Conservation (phyloP, 2,113 vertebrate genomes). For the Anseranas semipalmata region DNA sequence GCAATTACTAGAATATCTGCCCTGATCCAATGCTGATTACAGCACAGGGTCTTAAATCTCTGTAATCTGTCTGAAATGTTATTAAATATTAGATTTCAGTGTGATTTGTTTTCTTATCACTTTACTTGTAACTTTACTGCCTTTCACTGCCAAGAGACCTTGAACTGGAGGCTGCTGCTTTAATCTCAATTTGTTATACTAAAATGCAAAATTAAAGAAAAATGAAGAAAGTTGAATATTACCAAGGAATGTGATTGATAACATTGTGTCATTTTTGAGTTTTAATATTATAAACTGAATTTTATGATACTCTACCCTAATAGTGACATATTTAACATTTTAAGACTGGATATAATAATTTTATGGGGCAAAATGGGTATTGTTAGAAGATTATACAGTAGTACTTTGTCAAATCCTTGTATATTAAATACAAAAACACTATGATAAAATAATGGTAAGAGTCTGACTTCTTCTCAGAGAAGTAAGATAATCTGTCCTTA, state of each 20-base stretch:
- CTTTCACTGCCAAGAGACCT: slow-evolving; percentile 51
- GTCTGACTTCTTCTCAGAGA: background rate
- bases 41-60: slow-evolving; percentile 34
- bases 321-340: slow-evolving; percentile 78
- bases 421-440: slow-evolving; percentile 74
- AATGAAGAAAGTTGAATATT: slow-evolving; percentile 62
- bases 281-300: slow-evolving; percentile 77
- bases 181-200: slow-evolving; percentile 64
- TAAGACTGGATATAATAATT: slow-evolving; percentile 77
- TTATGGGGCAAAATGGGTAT: slow-evolving; percentile 76
- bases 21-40: slow-evolving; percentile 13
- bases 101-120: slow-evolving; percentile 56
- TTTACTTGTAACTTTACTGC: slow-evolving; percentile 16
- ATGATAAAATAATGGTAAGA: slow-evolving; percentile 62
- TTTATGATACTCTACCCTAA: slow-evolving; percentile 64
- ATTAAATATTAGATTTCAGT: slow-evolving; percentile 39
- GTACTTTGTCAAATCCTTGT: slow-evolving; percentile 76
- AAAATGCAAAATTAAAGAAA: slow-evolving; percentile 77
- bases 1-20: background rate
- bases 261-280: slow-evolving; percentile 59
- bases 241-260: slow-evolving; percentile 69
- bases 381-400: slow-evolving; percentile 71
- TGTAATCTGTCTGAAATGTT: slow-evolving; percentile 30
- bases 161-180: slow-evolving; percentile 38
- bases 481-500: background rate